Base-by-base conservation (phyloP, 2,888 invertebrate genomes). In the Acheta domesticus region DNA sequence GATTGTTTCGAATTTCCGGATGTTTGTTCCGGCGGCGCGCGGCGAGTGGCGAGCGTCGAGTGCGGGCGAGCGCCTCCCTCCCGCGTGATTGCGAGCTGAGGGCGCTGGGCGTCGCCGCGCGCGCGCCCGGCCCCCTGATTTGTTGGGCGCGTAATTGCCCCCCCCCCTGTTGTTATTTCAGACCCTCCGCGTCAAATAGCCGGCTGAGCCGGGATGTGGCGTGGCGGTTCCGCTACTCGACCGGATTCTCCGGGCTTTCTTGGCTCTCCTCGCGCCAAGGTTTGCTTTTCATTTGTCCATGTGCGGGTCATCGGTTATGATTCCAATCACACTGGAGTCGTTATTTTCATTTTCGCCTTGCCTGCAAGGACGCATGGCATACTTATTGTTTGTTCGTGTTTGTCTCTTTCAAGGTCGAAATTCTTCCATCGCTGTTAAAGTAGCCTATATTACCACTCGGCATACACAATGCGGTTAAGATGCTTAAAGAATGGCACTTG, bases 1-100 rank as follows among this genome's bases (percentile, higher is more conserved):
- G 75, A 75, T 79, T 20, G 75, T 76, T 16, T 75, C 36, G 12
- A 23, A 48, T 49, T n/a, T 73, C 48, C n/a, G 77, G 48, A n/a
- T 75, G 77, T n/a, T 49, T 62, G 77, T n/a, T 21, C 16, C n/a
- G 48, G 12, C 21, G 50, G 21, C 20, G 21, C 36, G 73, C 48
- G 20, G 74, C 74, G 11, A 75, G 78, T 11, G 74, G 49, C n/a
- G 49, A 75, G 48, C 49, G n/a, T 19, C 75, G 48, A 19, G 75
- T 74, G 19, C 75, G 78, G 14, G 76, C 49, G 14, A 49, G 48
- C n/a, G 78, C n/a, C 36, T 49, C 21, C 5, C 78, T 75, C 8
- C 49, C 79, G 19, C 21, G n/a, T 49, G 20, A 20, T 49, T 49
- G 19, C 75, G 21, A 14, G 36, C 12, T 75, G 21, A 62, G 77